Evolutionary conservation across 2,888 invertebrate species (phyloP).

Genomic region (Tanytarsus gracilentus): DNA sequence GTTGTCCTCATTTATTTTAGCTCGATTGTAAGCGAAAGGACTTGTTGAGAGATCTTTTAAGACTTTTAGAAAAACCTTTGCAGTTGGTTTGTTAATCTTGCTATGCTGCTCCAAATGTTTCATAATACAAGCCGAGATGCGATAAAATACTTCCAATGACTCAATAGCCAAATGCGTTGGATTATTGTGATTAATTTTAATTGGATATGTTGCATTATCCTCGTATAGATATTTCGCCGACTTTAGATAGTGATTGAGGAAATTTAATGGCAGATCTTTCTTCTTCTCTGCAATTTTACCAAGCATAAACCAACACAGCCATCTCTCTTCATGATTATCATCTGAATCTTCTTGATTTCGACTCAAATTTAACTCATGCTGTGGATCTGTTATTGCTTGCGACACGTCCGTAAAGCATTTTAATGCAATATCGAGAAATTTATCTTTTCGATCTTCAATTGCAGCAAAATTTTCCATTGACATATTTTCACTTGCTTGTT

Average conservation of each 20-base stretch:
- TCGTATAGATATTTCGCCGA: constrained; percentile 69
- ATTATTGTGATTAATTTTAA: constrained; percentile 74
- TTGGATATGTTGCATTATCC: constrained; percentile 74
- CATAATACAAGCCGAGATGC: constrained; percentile 81
- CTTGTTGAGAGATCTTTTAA: constrained; percentile 43
- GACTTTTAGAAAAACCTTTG: constrained; percentile 47
- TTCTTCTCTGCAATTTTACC: constrained; percentile 89
- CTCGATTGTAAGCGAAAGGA: constrained; percentile 46
- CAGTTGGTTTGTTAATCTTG: constrained; percentile 52
- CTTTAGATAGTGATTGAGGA: constrained; percentile 70
- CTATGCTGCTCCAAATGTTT: constrained; percentile 75
- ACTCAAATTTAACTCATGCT: neutral
- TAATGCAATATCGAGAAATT: constrained; percentile 67
- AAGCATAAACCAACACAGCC: constrained; percentile 92
- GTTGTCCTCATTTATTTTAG: constrained; percentile 40
- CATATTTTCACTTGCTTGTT: constrained; percentile 66
- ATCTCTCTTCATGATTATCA: constrained; percentile 68
- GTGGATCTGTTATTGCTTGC: neutral
- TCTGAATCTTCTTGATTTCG: constrained; percentile 31
- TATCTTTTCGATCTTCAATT: constrained; percentile 66
- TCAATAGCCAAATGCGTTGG: constrained; percentile 79
- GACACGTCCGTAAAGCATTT: constrained; percentile 64
- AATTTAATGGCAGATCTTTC: constrained; percentile 61
- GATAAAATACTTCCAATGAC: constrained; percentile 74
- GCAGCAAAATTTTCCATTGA: constrained; percentile 66